Evolutionary conservation across 2,888 invertebrate species (phyloP), one percentile per base, ranked within the genome.

Genomic region (Drosophila barbarae): DNA sequence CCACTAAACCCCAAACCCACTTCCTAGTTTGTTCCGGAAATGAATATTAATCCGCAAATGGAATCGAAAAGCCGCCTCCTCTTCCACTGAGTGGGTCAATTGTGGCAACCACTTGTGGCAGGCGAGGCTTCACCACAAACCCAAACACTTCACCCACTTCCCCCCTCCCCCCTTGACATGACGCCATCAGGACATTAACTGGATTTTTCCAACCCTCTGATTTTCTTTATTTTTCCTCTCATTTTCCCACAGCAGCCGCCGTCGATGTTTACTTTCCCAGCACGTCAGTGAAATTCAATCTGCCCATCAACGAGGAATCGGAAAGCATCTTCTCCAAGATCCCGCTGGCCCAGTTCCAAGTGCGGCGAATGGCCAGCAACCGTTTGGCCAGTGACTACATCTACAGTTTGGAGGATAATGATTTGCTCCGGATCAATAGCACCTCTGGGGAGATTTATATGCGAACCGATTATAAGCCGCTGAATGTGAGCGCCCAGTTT

Each of bases 241-340:
- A 32, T 47, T 47, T 47, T 47, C 46, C 46, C 32, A 47, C 32
- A 32, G 46, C 46, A 32, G 7, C 77, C 89, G 89, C 84, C 34
- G 79, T 78, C 46, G 87, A 87, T 68, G 86, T 87, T 52, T 89
- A 88, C 58, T 89, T 89, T 72, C 89, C 89, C 52, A 78, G 88
- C 73, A 84, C 88, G 10, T 76, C 85, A 10, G 84, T 89, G 46
- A 82, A 86, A 76, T 70, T 89, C 55, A 87, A 87, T 69, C 78
- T 89, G 60, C 89, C 89, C 35, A 79, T 86, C 53, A 88, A 87
- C 12, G 86, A 88, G 72, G 86, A 88, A 52, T 85, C 88, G 39
- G 85, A 88, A 50, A 87, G 88, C 55, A 86, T 86, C 47, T 88
- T 89, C 70, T 87, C 87, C 5, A 88, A 88, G 75, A 87, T 87